Evolutionary conservation across 2,888 invertebrate genomes (phyloP), one percentile per base, ranked within the genome.

Genomic region (Scotopteryx bipunctaria): DNA sequence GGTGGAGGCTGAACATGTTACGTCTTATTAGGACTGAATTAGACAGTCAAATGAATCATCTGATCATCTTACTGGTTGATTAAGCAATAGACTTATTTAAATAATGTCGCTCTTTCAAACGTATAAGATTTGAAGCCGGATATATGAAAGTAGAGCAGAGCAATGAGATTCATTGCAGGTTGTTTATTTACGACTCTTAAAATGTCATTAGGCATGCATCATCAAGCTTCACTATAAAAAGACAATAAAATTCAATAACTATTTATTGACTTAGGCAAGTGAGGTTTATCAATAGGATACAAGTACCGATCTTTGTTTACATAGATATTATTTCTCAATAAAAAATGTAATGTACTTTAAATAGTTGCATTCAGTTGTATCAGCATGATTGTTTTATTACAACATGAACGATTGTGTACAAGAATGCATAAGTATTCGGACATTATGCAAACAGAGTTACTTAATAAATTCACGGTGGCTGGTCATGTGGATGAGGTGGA

Each of bases 401-500:
- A 58, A 49, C 54, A 51, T 51, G 48, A 37, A 49, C 41, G 31
- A 32, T 49, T 36, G 37, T 50, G 48, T 49, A 38, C 41, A 47
- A 45, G 44, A 57, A 52, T 42, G 43, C 48, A 63, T 60, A 57
- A 61, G 51, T 51, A 44, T 59, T 55, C 29, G 43, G 55, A 61
- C 52, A 66, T 66, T 66, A 64, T 69, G 69, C 68, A 71, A 69
- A 70, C 64, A 65, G n/a, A n/a, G 46, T 76, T 79, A 71, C 75
- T 73, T 71, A 75, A 76, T 74, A 68, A 52, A 60, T 68, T 71
- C 71, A 77, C 67, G 80, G 71, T 75, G 69, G 70, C 67, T 54
- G 69, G 71, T 57, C 69, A 77, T 75, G 71, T 78, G 67, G 73
- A 60, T 57, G n/a, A n/a, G 60, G 36, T 48, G 61, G 75, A 69